Percentiles rank a stretch among this genome's conserved stretches.
These are phyloP conservation scores for Aricia artaxerxes DNA, from an alignment of 2,888 invertebrate genomes.

Conservation along the genomic window DNA sequence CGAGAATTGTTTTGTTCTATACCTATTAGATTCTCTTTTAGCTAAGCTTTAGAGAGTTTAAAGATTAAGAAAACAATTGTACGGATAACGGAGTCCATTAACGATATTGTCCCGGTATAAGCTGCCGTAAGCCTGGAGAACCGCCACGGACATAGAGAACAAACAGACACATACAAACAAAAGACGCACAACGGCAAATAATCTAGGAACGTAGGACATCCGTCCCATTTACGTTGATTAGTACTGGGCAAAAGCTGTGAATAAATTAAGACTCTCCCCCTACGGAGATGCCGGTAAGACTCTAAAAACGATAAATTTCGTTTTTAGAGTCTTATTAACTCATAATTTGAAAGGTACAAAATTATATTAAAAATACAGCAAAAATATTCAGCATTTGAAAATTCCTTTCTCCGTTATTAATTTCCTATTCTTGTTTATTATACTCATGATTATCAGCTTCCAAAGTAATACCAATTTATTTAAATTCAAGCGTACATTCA, in stretches of 20 bases:
- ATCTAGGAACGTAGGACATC: background rate
- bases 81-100: background rate
- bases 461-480: no score
- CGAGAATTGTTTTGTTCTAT: background rate
- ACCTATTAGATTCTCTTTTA: background rate
- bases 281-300: no score
- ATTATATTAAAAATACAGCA: no score
- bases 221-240: background rate
- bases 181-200: background rate
- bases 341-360: no score
- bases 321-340: no score
- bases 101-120: slow-evolving; percentile 1
- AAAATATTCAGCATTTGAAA: no score
- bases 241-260: background rate
- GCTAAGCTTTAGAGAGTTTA: background rate
- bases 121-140: background rate
- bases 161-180: background rate
- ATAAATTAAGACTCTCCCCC: no score
- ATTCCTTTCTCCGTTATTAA: no score
- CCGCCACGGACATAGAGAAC: background rate
- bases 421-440: no score
- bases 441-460: no score
- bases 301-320: no score
- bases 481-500: no score
- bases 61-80: slow-evolving; percentile 16